Evolutionary conservation across 1,140 invertebrate species (phyloP).

Genomic region (Gonatopus flavifemur): DNA sequence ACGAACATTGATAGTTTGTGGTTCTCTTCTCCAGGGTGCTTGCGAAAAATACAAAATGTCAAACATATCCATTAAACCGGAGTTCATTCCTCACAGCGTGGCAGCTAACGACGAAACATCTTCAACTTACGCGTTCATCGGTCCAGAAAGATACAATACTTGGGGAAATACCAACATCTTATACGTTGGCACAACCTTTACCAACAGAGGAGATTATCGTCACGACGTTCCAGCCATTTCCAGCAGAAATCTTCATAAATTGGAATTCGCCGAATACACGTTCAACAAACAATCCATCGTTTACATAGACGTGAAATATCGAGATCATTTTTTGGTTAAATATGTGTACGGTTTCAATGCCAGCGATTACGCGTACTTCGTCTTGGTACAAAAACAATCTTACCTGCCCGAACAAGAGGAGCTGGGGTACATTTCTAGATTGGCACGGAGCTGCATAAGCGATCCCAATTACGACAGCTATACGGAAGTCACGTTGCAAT

Average conservation of each 20-base stretch:
- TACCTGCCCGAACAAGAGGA: slow-evolving; percentile 86
- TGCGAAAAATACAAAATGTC: slow-evolving; percentile 82
- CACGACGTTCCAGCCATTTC: slow-evolving; percentile 92
- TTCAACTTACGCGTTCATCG: slow-evolving; percentile 93
- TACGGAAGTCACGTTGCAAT: slow-evolving; percentile 91
- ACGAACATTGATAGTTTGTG: slow-evolving; percentile 82
- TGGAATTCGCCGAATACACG: slow-evolving; percentile 79
- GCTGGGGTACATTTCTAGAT: slow-evolving; percentile 83
- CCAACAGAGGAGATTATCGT: slow-evolving; percentile 87
- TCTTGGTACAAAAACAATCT: slow-evolving; percentile 91
- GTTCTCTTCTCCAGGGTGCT: slow-evolving; percentile 84
- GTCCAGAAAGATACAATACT: slow-evolving; percentile 80
- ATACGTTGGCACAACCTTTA: slow-evolving; percentile 94
- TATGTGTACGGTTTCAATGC: slow-evolving; percentile 96
- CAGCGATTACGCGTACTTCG: slow-evolving; percentile 92
- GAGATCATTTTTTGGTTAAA: slow-evolving; percentile 91
- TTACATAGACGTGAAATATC: slow-evolving; percentile 91
- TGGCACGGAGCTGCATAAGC: slow-evolving; percentile 89
- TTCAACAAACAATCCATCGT: slow-evolving; percentile 85
- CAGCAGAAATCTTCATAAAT: slow-evolving; percentile 76
- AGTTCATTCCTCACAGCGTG: slow-evolving; percentile 77
- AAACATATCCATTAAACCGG: slow-evolving; percentile 75
- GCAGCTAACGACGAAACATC: slow-evolving; percentile 90
- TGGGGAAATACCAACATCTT: slow-evolving; percentile 79
- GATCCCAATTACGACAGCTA: slow-evolving; percentile 95